phyloP scores from a whole-genome alignment of 2,113 vertebrate species.

The human (Homo sapiens) region DNA sequence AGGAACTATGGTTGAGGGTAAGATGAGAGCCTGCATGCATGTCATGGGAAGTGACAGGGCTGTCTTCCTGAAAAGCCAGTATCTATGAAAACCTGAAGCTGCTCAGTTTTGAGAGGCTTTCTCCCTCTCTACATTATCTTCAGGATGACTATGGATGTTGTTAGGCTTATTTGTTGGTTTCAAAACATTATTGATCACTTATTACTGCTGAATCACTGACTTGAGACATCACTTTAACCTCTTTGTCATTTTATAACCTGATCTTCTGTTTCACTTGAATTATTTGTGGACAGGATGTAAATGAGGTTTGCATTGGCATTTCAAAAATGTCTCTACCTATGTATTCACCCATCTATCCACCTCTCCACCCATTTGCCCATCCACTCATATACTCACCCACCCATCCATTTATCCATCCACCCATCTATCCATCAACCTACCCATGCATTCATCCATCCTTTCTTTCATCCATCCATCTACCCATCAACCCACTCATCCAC shows the following conservation, averaged over 20 bases:
- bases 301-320: neutral
- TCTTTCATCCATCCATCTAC: neutral
- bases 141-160: neutral
- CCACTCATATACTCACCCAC: neutral
- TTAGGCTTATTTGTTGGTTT: neutral
- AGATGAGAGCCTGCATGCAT: neutral
- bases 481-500: neutral
- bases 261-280: neutral
- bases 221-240: neutral
- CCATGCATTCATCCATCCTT: neutral
- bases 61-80: neutral
- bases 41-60: neutral
- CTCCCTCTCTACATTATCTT: neutral
- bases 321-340: neutral
- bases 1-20: neutral
- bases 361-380: neutral
- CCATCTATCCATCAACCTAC: neutral
- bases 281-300: neutral
- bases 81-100: neutral
- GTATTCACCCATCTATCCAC: neutral
- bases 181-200: neutral
- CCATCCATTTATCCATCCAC: neutral
- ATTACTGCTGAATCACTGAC: neutral
- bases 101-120: neutral
- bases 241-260: neutral